Evolutionary conservation across 2,113 vertebrate genomes (phyloP).

Genomic region (Salvator merianae): DNA sequence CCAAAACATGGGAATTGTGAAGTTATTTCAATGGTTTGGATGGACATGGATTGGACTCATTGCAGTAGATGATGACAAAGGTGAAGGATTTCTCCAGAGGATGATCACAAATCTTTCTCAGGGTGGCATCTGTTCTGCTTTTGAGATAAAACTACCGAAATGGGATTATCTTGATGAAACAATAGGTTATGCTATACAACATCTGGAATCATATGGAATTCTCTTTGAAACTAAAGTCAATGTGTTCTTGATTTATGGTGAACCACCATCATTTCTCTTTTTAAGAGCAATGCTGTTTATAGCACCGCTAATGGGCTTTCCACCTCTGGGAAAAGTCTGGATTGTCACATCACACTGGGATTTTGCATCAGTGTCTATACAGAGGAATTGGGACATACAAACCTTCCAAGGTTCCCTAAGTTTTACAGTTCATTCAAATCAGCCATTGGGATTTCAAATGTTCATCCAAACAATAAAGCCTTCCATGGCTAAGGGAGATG

Average conservation of each 20-base stretch:
- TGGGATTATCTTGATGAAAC: not conserved
- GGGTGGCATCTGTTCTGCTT: not conserved
- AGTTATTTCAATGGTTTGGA: slow-evolving; percentile 16
- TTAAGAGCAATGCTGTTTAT: not conserved
- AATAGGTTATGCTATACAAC: too few species aligned
- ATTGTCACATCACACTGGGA: not conserved
- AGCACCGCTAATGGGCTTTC: not conserved
- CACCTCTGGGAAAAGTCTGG: not conserved
- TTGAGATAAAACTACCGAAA: not conserved
- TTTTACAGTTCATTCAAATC: too few species aligned
- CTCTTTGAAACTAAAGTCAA: not conserved
- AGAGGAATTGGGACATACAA: too few species aligned
- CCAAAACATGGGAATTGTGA: not conserved
- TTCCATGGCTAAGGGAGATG: too few species aligned
- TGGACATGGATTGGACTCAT: slow-evolving; percentile 26
- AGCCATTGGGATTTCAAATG: too few species aligned
- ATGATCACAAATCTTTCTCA: not conserved
- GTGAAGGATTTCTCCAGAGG: not conserved
- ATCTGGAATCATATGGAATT: not conserved
- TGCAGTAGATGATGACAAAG: slow-evolving; percentile 4
- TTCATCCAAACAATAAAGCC: too few species aligned
- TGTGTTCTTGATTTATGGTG: not conserved
- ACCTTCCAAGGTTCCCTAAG: too few species aligned
- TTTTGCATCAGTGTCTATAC: not conserved
- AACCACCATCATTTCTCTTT: not conserved